Base-by-base conservation (phyloP, 92 coral and sea anemone species). In the Umimayanthus kanabou region DNA sequence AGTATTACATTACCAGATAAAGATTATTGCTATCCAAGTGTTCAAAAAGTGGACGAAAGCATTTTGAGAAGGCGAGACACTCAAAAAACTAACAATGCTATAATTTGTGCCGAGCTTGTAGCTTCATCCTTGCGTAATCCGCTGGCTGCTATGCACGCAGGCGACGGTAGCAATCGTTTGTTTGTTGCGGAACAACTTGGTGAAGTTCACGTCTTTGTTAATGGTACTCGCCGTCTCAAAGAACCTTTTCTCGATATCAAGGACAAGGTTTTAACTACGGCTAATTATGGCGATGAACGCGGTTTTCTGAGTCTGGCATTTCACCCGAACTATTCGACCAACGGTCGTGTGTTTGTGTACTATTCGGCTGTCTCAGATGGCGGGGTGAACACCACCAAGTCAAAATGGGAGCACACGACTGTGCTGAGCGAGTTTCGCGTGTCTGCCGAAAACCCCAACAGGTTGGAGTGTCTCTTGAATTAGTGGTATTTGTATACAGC, bases 141-240 rank as follows among this genome's bases (percentile, higher is more conserved):
- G 30, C 82, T 96, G 22, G 98, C 96, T 10, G 92, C 94, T 0
- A 89, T 93, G 39, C 98, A 96, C 89, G 95, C 98, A 9, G 92
- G 93, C 20, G 98, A 96, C 76, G 92, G 91, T 40, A 93, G 94
- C 9, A 89, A 92, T 61, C 91, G 98, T 29, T 76, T 96, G 86
- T 96, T 96, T 72, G 88, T 96, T 61, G 98, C 94, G 4, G 98
- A 96, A 55, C 98, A 96, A 47, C 70, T 85, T 4, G 98, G 98
- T 4, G 90, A 92, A 4, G 89, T 96, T 47, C 95, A 88, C 74
- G 86, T 96, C 79, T 67, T 96, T 81, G 79, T 77, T 64, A 91
- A 89, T 9, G 91, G 89, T 28, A 89, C 90, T 82, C 89, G 87
- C 8, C 76, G 89, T 10, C 82, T 45, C 47, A 39, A 75, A 22